Evolutionary conservation across 2,888 invertebrate genomes (phyloP), one percentile per base, ranked within the genome.

Genomic region (Troides oblongomaculatus): DNA sequence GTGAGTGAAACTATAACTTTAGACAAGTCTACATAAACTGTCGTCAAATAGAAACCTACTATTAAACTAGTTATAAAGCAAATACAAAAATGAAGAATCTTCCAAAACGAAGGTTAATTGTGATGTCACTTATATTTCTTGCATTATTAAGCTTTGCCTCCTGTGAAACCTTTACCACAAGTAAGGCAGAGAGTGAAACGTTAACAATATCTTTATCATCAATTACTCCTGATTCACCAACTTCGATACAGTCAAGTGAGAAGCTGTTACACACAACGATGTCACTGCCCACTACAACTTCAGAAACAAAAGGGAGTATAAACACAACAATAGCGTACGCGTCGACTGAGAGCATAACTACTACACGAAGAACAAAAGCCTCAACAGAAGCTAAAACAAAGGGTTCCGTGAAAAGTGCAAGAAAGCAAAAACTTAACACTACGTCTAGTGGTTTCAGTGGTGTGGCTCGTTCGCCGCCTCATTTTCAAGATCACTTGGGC

Each of bases 401-500:
- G 84, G 84, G 79, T 75, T 76, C 79, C 76, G 79, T 81, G 81
- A 87, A 91, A 88, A 90, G 83, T 88, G 86, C 88, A 87, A 87
- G 85, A 81, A 84, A 80, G 87, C 89, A 84, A 81, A 90, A 89
- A 85, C 82, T 85, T 83, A 89, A 90, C 82, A 84, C 81, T 81
- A 87, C 83, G 77, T 85, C 84, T 81, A 88, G 84, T 83, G 82
- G 80, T 71, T 77, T 80, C 81, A 93, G 79, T 73, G 76, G 75
- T 69, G 74, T 76, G 71, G 78, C 75, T 75, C 88, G 84, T 79
- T 81, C 93, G 77, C 89, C 93, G 72, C 90, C 92, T 77, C 90
- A 93, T 75, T 84, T 94, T 72, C 94, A 94, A 85, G 95, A 95
- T 88, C 94, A 94, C 82, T 90, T 95, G 78, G 94, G 93, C 81